These are phyloP conservation scores for Sander lucioperca DNA, from an alignment of 2,113 vertebrate species.

Conservation along the genomic window DNA sequence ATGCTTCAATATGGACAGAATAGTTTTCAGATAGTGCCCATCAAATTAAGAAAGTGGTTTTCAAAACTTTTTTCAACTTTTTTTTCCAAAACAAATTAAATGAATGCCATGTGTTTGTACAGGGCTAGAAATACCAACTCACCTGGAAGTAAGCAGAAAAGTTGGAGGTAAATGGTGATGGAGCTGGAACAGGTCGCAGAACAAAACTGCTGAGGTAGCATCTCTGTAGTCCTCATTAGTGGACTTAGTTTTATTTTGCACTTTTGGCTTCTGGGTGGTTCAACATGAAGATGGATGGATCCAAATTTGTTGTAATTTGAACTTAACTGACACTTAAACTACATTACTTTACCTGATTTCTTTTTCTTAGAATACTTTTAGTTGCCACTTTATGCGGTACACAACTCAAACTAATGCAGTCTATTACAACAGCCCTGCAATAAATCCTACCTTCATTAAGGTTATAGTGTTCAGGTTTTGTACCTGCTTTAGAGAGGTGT, in stretches of 20 bases:
- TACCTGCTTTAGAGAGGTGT: too few relatives aligned
- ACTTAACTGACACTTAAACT: neutral
- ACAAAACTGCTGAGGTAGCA: neutral
- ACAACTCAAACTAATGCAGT: neutral
- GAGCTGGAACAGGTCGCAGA: neutral
- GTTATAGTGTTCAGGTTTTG: too few relatives aligned
- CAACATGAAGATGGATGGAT: neutral
- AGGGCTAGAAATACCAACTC: neutral
- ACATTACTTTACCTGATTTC: neutral
- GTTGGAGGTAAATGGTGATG: neutral
- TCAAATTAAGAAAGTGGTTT: neutral
- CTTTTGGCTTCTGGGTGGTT: neutral
- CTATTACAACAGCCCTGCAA: too few relatives aligned
- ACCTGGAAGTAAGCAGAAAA: neutral
- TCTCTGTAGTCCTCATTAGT: neutral
- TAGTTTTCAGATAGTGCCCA: neutral
- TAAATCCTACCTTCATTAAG: too few relatives aligned
- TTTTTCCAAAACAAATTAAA: too few relatives aligned
- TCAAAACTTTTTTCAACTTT: neutral
- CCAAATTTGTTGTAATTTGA: neutral
- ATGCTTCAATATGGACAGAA: neutral
- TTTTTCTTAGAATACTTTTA: neutral
- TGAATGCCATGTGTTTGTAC: neutral
- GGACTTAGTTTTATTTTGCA: neutral
- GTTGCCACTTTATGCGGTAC: neutral